Evolutionary conservation across 2,888 invertebrate genomes (phyloP).

Genomic region (Allacma fusca): DNA sequence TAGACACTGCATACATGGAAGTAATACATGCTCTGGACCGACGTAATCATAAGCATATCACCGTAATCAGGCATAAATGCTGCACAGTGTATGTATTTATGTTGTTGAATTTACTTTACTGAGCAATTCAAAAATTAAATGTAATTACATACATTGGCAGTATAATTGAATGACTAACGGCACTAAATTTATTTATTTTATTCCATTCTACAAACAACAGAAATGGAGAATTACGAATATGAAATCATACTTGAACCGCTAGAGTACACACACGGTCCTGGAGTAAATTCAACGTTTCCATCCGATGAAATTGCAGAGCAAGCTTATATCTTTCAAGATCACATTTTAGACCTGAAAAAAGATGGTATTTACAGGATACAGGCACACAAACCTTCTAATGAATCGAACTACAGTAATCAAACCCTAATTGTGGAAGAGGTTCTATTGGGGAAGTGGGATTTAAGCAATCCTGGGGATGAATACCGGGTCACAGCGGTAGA

Average conservation of each 20-base stretch:
- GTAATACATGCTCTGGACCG: too few species aligned
- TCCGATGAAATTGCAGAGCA: not conserved
- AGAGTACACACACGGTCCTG: not conserved
- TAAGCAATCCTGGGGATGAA: not conserved
- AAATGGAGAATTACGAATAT: not conserved
- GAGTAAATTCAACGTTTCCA: not conserved
- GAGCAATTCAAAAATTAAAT: too few species aligned
- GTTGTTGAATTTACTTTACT: too few species aligned
- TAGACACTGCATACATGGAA: too few species aligned
- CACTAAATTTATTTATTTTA: too few species aligned
- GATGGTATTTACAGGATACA: slow-evolving; percentile 25
- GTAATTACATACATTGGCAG: too few species aligned
- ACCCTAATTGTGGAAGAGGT: not conserved
- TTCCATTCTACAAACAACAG: too few species aligned
- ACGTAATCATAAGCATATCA: too few species aligned
- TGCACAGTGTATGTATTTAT: too few species aligned
- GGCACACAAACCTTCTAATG: not conserved
- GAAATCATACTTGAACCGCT: slow-evolving; percentile 1
- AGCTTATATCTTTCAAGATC: not conserved
- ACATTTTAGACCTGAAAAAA: not conserved
- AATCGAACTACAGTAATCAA: not conserved
- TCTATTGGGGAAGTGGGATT: not conserved
- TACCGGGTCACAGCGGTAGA: slow-evolving; percentile 8
- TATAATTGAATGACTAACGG: too few species aligned
- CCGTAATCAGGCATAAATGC: too few species aligned